Base-by-base conservation (phyloP, 2,888 invertebrate genomes). In the Aphodius granarius region DNA sequence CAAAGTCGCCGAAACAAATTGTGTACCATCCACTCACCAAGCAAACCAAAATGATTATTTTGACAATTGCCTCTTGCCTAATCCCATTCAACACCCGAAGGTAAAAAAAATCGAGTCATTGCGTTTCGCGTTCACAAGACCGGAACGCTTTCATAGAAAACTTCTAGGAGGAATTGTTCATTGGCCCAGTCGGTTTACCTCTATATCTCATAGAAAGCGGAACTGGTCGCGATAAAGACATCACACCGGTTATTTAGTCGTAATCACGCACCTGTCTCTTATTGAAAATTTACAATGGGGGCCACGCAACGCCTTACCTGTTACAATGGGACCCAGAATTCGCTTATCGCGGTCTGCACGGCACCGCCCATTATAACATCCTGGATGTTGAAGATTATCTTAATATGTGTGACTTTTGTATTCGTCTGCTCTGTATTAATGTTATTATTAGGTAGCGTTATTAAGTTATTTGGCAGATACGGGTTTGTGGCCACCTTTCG, bases 231-330 rank as follows among this genome's bases (percentile, higher is more conserved):
- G 72, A 73, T 75, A 73, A 75, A 77, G 75, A 73, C 73, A 73
- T 73, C 73, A 77, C 63, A 64, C 65, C 74, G 71, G 66, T 74
- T 73, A 78, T 77, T 77, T 75, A 62, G 73, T 63, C 66, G 70
- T 78, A 78, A 78, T 77, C 78, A 77, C 75, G 76, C 79, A 80
- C 80, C 80, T 80, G 80, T 77, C 71, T 66, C 23, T 76, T 73
- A 77, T 78, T 77, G 76, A 78, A 77, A 76, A 76, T 78, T 77
- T 77, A 77, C 72, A 76, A 77, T 73, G 62, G 71, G 43, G 43
- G 23, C 43, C 71, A 65, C 73, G 66, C 73, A 76, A 76, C 76
- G 63, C 71, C 66, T 66, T 73, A 65, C 64, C 73, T 43, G 43
- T 43, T 43, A 43, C 43, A 43, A 43, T 43, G 43, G 43, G 43